Base-by-base conservation (phyloP, 2,113 vertebrate species). In the Nycticryphes semicollaris region DNA sequence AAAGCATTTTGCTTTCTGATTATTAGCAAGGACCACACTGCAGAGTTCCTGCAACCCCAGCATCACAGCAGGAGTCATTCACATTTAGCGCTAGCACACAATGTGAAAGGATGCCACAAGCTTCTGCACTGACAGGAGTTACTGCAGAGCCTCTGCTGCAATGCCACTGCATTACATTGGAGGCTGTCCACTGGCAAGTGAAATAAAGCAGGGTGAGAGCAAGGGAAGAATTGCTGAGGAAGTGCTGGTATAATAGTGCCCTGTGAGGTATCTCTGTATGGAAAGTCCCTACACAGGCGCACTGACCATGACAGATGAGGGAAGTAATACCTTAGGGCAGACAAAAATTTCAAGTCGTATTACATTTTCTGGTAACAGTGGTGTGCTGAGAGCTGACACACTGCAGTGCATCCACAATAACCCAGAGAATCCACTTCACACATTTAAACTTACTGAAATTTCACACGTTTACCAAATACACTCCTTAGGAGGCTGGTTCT, bases 141-240 rank as follows among this genome's bases (percentile, higher is more conserved):
- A 48, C 87, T 91, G 93, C 90, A 69, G 74, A 84, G 48, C 31
- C 57, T 56, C 59, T 93, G 96, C 96, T 94, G 95, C 96, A 95
- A 27, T 59, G 88, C 23, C 53, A n/a, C 76, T 96, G 87, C 78
- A 75, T 50, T 57, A 37, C 24, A 57, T 14, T 19, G 37, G 41
- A 62, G 66, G 11, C 60, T 84, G 54, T 74, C 69, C 84, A 45
- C 66, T 67, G n/a, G 7, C 3, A 39, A 70, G n/a, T 17, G 56
- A 92, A 86, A 80, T 12, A 37, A 23, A 81, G 9, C 62, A 37
- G 54, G 27, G 33, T 45, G 80, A 85, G 30, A 70, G 31, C 45
- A 63, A 14, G 7, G 17, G 27, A 56, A 70, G 45, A 73, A 24
- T 21, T 57, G 70, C 70, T 73, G 67, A 53, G 17, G 17, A 82